Conservation (phyloP, 2,888 invertebrate genomes). For the Mylabris sibirica region DNA sequence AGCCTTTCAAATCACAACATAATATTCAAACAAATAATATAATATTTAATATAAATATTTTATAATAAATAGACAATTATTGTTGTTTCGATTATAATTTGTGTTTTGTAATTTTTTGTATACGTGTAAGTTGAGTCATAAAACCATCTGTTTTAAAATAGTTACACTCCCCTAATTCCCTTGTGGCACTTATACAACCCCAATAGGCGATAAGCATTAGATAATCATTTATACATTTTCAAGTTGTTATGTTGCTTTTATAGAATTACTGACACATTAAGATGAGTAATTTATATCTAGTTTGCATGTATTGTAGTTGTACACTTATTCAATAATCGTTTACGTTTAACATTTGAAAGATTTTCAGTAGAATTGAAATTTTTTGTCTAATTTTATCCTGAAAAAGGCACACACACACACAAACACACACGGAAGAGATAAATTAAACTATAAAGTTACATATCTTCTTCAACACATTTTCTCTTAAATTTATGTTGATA, state of each 20-base stretch:
- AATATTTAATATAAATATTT: background rate
- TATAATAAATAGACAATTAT: background rate
- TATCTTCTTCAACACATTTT: slow-evolving; percentile 6
- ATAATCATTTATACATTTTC: slow-evolving; percentile 43
- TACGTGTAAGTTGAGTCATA: slow-evolving; percentile 40
- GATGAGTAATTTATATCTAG: slow-evolving; percentile 10
- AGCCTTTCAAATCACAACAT: background rate
- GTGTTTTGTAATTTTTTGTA: slow-evolving; percentile 19
- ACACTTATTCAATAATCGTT: slow-evolving; percentile 4
- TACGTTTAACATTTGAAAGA: background rate
- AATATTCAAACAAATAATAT: background rate
- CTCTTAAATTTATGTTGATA: slow-evolving; percentile 34
- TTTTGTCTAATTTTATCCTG: background rate
- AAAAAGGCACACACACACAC: background rate
- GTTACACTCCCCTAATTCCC: slow-evolving; percentile 31
- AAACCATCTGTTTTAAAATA: slow-evolving; percentile 41
- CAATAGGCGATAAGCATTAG: slow-evolving; percentile 33
- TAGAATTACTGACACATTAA: slow-evolving; percentile 13
- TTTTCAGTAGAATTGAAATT: background rate
- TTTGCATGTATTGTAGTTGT: background rate
- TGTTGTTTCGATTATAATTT: background rate
- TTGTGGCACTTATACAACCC: slow-evolving; percentile 34
- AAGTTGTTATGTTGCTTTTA: slow-evolving; percentile 39
- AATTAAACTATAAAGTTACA: background rate
- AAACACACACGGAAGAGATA: slow-evolving; percentile 3